Evolutionary conservation across 2,797 vertebrate genomes (phyloP).

Genomic region (Helostoma temminkii): DNA sequence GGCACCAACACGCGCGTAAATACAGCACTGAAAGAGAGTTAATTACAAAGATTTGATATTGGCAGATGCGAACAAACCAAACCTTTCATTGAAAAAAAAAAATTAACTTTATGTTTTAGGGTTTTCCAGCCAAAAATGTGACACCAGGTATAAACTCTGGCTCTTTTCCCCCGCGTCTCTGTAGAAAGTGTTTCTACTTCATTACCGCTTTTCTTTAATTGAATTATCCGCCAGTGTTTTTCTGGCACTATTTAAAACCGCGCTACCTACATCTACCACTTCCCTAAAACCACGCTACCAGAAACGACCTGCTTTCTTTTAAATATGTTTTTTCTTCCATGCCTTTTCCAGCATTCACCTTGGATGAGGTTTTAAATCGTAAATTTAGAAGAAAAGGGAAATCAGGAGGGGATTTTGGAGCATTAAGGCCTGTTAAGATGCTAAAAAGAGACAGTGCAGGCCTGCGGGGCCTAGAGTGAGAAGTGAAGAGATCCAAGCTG

Average conservation of each 20-base stretch:
- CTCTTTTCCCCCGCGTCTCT: conserved; percentile 51
- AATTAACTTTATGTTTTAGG: conserved; percentile 60
- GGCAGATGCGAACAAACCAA: conserved; percentile 66
- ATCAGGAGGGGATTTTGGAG: conserved; percentile 35
- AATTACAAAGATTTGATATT: conserved; percentile 79
- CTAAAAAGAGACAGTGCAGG: conserved; percentile 63
- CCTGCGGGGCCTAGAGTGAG: conserved; percentile 68
- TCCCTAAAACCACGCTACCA: conserved; percentile 53
- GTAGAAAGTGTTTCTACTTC: conserved; percentile 57
- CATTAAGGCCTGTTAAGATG: conserved; percentile 65
- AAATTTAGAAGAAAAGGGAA: conserved; percentile 45
- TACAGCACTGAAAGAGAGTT: conserved; percentile 38
- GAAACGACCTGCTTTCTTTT: conserved; percentile 48
- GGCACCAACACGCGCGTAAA: conserved; percentile 36
- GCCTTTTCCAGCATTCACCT: conserved; percentile 63
- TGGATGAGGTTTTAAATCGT: conserved; percentile 63
- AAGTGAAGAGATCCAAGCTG: conserved; percentile 62
- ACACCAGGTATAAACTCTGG: conserved; percentile 48
- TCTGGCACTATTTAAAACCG: conserved; percentile 60
- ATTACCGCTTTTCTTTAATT: conserved; percentile 69
- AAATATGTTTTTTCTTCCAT: conserved; percentile 31
- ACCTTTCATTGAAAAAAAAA: conserved; percentile 63
- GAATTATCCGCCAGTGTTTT: conserved; percentile 66
- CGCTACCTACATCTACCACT: conserved; percentile 31
- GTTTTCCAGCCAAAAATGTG: conserved; percentile 60